phyloP scores from a whole-genome alignment of 2,113 vertebrate species.

The Perccottus glenii region DNA sequence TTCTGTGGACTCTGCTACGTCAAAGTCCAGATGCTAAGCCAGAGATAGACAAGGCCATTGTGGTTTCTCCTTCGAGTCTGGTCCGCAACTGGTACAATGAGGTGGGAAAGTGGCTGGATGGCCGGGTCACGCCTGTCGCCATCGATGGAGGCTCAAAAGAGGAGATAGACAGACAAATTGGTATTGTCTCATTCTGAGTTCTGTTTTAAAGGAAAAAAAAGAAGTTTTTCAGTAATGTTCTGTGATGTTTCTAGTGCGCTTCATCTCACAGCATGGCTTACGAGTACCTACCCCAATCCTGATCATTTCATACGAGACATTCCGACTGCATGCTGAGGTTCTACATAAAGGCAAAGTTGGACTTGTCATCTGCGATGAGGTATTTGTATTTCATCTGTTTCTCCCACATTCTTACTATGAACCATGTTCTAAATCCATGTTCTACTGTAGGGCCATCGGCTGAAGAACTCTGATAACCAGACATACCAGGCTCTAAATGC shows the following conservation, averaged over 20 bases:
- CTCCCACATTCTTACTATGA: too few species aligned
- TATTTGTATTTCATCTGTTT: slow-evolving; percentile 42
- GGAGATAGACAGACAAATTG: slow-evolving; percentile 89
- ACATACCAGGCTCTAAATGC: slow-evolving; percentile 93
- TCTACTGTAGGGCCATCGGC: slow-evolving; percentile 86
- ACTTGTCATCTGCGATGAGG: slow-evolving; percentile 96
- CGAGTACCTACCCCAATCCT: slow-evolving; percentile 90
- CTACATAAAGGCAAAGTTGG: slow-evolving; percentile 91
- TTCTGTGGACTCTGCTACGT: slow-evolving; percentile 93
- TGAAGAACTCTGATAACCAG: slow-evolving; percentile 98
- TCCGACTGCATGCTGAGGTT: slow-evolving; percentile 88
- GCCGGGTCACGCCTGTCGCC: slow-evolving; percentile 88
- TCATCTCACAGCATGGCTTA: slow-evolving; percentile 89
- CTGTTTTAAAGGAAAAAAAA: not conserved
- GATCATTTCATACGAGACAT: slow-evolving; percentile 97
- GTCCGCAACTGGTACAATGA: slow-evolving; percentile 98
- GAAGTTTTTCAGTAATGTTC: not conserved
- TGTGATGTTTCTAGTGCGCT: slow-evolving; percentile 78
- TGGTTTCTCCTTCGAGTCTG: slow-evolving; percentile 96
- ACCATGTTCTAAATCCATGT: too few species aligned
- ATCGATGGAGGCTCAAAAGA: slow-evolving; percentile 96
- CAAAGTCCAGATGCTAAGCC: slow-evolving; percentile 92
- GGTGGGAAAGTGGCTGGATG: slow-evolving; percentile 94
- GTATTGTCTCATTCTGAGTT: slow-evolving; percentile 59
- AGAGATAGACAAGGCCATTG: slow-evolving; percentile 92